Percentiles rank a stretch among this genome's conserved stretches.
phyloP scores from a whole-genome alignment of 35 echinoderm and acorn worm species.

The Apostichopus parvimensis region DNA sequence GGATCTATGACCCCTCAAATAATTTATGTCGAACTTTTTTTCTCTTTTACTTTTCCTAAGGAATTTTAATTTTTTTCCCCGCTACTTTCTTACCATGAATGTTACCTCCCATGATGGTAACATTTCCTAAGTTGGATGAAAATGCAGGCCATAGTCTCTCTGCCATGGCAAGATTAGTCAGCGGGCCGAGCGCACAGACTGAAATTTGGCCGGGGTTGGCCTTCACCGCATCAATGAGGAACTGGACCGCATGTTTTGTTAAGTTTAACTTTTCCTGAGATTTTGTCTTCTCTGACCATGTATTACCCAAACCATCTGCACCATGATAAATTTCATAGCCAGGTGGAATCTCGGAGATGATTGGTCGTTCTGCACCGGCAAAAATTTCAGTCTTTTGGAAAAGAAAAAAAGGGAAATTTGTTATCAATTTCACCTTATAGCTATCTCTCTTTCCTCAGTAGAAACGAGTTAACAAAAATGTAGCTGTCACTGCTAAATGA shows the following conservation, averaged over 20 bases:
- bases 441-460: no score
- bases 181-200: constrained; percentile 65
- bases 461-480: no score
- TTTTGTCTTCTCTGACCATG: neutral
- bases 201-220: constrained; percentile 44
- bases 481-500: no score
- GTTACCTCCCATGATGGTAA: constrained; percentile 76
- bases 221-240: neutral
- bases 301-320: constrained; percentile 27
- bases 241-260: constrained; percentile 11
- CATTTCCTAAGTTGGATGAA: constrained; percentile 38
- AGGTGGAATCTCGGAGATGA: neutral
- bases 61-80: neutral
- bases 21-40: no score
- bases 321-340: constrained; percentile 17
- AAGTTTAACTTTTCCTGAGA: neutral
- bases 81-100: constrained; percentile 51
- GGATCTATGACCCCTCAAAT: no score
- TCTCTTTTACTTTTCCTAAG: no score
- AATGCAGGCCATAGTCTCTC: constrained; percentile 66
- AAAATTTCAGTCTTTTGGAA: neutral
- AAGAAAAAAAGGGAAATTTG: neutral
- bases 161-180: constrained; percentile 81
- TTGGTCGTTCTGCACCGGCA: constrained; percentile 12
- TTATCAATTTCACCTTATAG: neutral